A percentile compares a stretch with the other conserved stretches of the same genome.
Evolutionary conservation across 2,113 vertebrate genomes (phyloP).

Genomic region (Perca schrenkii): DNA sequence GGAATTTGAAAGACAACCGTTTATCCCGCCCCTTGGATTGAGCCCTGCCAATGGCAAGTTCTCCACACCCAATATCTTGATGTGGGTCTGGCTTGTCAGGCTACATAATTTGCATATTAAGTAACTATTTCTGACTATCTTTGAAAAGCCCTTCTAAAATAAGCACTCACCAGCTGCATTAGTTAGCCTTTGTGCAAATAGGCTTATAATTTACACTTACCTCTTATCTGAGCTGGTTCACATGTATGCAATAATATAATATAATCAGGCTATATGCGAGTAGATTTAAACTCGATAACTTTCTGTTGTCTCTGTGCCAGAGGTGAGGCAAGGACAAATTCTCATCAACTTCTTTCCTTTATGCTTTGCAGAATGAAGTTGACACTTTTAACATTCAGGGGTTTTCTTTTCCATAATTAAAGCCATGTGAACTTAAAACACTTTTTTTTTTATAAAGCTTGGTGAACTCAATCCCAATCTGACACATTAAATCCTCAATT

Average conservation of each 20-base stretch:
- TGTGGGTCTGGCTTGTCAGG: too few species aligned
- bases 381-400: constrained; percentile 6
- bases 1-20: too few species aligned
- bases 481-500: constrained; percentile 63
- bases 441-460: constrained; percentile 13
- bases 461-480: constrained; percentile 49
- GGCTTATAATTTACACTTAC: background rate
- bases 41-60: too few species aligned
- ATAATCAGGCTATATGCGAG: background rate
- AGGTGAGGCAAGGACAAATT: constrained; percentile 3
- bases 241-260: background rate
- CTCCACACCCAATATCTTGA: too few species aligned
- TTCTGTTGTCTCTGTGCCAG: background rate
- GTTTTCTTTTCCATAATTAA: constrained; percentile 32
- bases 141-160: background rate
- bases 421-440: constrained; percentile 33
- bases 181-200: background rate
- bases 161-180: background rate
- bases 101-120: background rate
- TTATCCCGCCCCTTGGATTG: too few species aligned
- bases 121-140: background rate
- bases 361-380: constrained; percentile 29
- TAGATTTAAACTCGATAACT: constrained; percentile 11
- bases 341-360: constrained; percentile 10
- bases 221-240: constrained; percentile 1